These are phyloP conservation scores for Scopus umbretta DNA, from an alignment of 2,113 vertebrate genomes.

Conservation along the genomic window DNA sequence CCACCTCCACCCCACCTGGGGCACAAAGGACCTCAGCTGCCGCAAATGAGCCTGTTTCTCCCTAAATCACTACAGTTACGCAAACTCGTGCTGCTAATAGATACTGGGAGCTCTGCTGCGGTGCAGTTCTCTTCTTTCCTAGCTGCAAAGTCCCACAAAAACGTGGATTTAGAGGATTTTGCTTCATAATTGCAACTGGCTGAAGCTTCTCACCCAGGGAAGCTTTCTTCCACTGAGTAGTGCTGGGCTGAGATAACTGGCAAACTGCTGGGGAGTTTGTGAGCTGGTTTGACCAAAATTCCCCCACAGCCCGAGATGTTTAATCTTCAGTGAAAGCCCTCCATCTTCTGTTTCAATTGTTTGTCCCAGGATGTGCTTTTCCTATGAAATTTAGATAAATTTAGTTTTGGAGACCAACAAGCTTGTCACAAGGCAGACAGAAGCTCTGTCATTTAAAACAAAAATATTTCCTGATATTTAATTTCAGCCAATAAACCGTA, in stretches of 20 bases:
- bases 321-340: neutral
- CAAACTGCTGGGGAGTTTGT: neutral
- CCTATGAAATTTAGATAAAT: neutral
- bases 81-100: fast-evolving
- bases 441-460: neutral
- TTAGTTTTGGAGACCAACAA: neutral
- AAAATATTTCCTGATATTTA: neutral
- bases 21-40: neutral
- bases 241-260: fast-evolving
- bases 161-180: neutral
- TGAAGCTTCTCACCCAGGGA: neutral
- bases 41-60: neutral
- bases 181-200: fast-evolving
- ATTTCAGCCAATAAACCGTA: neutral
- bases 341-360: neutral
- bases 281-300: neutral
- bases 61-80: neutral
- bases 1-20: neutral
- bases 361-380: neutral
- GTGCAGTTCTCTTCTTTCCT: neutral
- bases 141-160: neutral
- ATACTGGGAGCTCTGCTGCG: fast-evolving
- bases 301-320: neutral
- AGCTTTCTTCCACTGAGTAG: neutral
- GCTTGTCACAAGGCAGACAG: neutral